These are phyloP conservation scores for Sorex araneus DNA, from an alignment of 2,113 vertebrate species.

Conservation along the genomic window DNA sequence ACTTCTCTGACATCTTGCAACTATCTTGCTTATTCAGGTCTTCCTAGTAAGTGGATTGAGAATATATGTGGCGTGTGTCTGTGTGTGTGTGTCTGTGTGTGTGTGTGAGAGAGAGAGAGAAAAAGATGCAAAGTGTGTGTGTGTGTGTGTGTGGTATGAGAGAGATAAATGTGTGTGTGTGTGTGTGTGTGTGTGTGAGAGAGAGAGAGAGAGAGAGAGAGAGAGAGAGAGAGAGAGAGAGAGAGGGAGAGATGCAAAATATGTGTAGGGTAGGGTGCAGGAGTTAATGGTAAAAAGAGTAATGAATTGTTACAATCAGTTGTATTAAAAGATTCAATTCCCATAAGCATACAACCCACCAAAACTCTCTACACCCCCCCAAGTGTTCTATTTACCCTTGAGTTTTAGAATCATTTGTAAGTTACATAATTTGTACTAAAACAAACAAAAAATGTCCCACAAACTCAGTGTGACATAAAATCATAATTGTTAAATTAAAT, in stretches of 20 bases:
- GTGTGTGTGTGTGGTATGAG: too few species aligned
- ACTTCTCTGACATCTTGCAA: not conserved
- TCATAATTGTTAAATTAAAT: not conserved
- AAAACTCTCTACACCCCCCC: too few species aligned
- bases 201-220: too few species aligned
- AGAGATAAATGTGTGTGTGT: too few species aligned
- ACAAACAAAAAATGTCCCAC: not conserved
- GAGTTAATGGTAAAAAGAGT: not conserved
- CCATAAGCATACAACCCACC: not conserved
- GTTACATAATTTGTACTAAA: constrained; percentile 17
- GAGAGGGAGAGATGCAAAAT: too few species aligned
- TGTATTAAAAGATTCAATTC: not conserved
- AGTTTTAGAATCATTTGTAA: constrained; percentile 27
- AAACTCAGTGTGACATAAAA: constrained; percentile 12
- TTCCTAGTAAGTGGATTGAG: constrained; percentile 12
- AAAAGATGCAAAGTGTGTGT: not conserved
- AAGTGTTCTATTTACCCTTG: not conserved
- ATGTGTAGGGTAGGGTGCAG: too few species aligned
- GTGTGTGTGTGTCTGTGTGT: too few species aligned
- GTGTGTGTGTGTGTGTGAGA: too few species aligned
- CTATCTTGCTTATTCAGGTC: constrained; percentile 6
- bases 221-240: too few species aligned
- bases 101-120: too few species aligned
- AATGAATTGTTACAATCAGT: not conserved
- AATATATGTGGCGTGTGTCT: not conserved